Conservation (phyloP, 2,888 invertebrate species). For the Thysanoteuthis rhombus region DNA sequence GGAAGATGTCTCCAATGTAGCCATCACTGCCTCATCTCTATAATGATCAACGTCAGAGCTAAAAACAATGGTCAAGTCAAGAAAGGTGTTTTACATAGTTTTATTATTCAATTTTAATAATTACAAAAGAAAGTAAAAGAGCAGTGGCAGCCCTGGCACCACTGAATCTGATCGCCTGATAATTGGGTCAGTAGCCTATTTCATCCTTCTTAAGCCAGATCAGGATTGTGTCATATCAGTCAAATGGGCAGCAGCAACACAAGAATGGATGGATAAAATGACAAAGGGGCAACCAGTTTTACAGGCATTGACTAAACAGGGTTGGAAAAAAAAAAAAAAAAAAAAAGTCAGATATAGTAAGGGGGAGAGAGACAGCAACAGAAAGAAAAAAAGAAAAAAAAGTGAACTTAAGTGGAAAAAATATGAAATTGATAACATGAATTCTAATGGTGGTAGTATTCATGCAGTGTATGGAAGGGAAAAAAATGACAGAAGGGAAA, state of each 20-base stretch:
- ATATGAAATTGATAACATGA: background rate
- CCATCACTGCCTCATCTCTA: background rate
- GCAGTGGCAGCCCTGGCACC: background rate
- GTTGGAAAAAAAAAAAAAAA: background rate
- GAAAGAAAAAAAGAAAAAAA: background rate
- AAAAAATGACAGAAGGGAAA: background rate
- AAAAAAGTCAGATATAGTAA: background rate
- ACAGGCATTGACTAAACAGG: background rate
- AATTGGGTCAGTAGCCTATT: background rate
- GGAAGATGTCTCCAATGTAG: background rate
- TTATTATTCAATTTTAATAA: conserved; percentile 25
- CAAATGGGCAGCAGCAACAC: background rate
- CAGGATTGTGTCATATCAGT: background rate
- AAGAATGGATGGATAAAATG: background rate
- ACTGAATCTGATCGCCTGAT: background rate
- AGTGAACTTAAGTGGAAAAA: too few species aligned
- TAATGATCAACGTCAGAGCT: background rate
- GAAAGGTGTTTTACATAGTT: conserved; percentile 13
- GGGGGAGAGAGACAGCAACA: background rate
- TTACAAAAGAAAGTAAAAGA: background rate
- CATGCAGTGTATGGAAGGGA: background rate
- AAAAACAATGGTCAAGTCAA: conserved; percentile 15
- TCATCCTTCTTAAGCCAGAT: background rate
- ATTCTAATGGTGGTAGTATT: background rate
- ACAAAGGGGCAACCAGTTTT: background rate